Evolutionary conservation across 2,888 invertebrate species (phyloP).

Genomic region (Xylocampa areola): DNA sequence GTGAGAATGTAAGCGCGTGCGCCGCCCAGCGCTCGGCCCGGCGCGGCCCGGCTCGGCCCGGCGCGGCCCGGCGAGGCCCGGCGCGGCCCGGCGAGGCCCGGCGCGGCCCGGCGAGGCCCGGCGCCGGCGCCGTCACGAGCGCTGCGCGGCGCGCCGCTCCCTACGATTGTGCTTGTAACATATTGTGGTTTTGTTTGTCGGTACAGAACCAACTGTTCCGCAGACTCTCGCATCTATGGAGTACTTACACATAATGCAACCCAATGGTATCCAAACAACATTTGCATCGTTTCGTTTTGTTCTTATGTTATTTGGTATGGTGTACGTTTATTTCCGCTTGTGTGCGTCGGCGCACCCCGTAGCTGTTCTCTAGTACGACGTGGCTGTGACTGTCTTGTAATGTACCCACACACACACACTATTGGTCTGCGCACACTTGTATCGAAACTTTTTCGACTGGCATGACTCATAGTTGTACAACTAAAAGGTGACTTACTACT

Average conservation of each 20-base stretch:
- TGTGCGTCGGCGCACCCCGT: slow-evolving; percentile 51
- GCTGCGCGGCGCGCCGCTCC: slow-evolving; percentile 52
- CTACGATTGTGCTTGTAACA: slow-evolving; percentile 81
- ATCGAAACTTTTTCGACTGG: slow-evolving; percentile 67
- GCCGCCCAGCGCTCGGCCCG: slow-evolving; percentile 32
- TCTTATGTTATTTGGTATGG: slow-evolving; percentile 68
- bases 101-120: slow-evolving; percentile 14
- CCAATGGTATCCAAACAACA: slow-evolving; percentile 86
- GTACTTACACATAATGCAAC: slow-evolving; percentile 88
- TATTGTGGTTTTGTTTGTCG: slow-evolving; percentile 86
- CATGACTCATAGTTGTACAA: slow-evolving; percentile 79
- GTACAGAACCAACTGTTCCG: slow-evolving; percentile 88
- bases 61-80: background rate
- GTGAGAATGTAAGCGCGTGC: slow-evolving; percentile 41
- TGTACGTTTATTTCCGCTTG: slow-evolving; percentile 61
- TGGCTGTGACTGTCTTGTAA: slow-evolving; percentile 86
- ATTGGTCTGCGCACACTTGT: slow-evolving; percentile 57
- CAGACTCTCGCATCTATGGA: slow-evolving; percentile 88
- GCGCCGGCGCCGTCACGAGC: slow-evolving; percentile 34
- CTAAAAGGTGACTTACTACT: slow-evolving; percentile 93
- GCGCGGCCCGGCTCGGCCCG: slow-evolving; percentile 1
- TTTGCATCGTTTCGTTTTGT: slow-evolving; percentile 79
- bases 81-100: background rate
- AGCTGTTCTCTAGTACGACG: slow-evolving; percentile 75
- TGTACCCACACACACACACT: slow-evolving; percentile 63